Base-by-base conservation (phyloP, 2,888 invertebrate genomes). In the Andrena bucephala region DNA sequence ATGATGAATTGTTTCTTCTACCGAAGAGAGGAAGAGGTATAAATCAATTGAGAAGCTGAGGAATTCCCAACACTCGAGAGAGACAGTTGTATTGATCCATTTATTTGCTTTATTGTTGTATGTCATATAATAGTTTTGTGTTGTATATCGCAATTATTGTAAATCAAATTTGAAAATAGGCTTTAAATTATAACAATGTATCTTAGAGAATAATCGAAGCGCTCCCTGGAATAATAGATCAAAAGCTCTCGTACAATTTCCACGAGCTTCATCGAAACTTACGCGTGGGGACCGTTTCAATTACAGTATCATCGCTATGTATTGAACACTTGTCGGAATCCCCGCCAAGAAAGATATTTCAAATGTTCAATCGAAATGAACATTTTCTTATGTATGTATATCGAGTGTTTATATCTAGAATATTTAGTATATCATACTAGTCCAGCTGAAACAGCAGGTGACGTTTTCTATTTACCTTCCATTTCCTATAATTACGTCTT, bases 81-180 rank as follows among this genome's bases (percentile, higher is more conserved):
- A 42, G 42, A 54, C 48, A 48, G 33, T 27, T 29, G 31, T 59
- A 36, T 57, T 48, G 57, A 77, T 91, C 90, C 85, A 90, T 92
- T 92, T 92, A 92, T 91, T 92, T 92, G 90, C 91, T 91, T 93
- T 92, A 92, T 92, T 92, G 90, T 92, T 92, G 92, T 92, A 92
- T 89, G 89, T 92, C 91, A 92, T 92, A 92, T 92, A 92, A 92
- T 92, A 90, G 90, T 91, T 91, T 90, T 89, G 89, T 92, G 90
- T 91, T 89, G 90, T 91, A 92, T 92, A 91, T 92, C 92, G 92
- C 92, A 92, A 89, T 91, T 91, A 92, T 91, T 89, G 90, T 92
- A 92, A 93, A 92, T 90, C 89, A 92, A 92, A 92, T 90, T 93
- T 90, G 91, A 93, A 92, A 92, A 92, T 92, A 92, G 90, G 91